Evolutionary conservation across 2,888 invertebrate species (phyloP), one percentile per base, ranked within the genome.

Genomic region (Scaeva pyrastri): DNA sequence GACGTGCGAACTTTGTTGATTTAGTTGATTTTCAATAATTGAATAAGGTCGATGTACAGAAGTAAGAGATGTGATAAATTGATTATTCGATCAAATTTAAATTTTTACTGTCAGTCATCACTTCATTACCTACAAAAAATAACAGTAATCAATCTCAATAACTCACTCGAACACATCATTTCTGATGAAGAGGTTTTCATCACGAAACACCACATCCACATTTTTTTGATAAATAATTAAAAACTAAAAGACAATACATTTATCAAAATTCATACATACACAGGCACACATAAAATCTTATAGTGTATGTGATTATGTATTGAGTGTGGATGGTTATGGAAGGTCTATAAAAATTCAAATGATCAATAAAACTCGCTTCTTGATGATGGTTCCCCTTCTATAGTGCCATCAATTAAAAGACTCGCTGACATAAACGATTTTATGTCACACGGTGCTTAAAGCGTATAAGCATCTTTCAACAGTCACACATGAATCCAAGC

Each of bases 391-490:
- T 52, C 23, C 21, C 21, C 21, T 31, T 31, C 5, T 2, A 21
- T 23, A 36, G 56, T 21, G 50, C 58, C 70, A 84, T 79, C 84
- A 84, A 79, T 79, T 79, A 84, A 79, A 83, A 71, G 83, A 62
- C 56, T 74, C 78, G 62, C 55, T 84, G 83, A 84, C 74, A 84
- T 79, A 84, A 84, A 79, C 79, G 84, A 84, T 79, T 84, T 84
- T 71, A 75, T 85, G 85, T 85, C 85, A 77, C 85, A 85, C 85
- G 85, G 72, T 80, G 76, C 81, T 85, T 80, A 85, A 68, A 50
- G 70, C 81, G 76, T 80, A 70, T 60, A 60, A 56, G 62, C 72
- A n/a, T 43, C 66, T 48, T 19, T 36, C 31, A 14, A 36, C 19
- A 39, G 19, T 21, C 41, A n/a, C 60, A 60, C 31, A 11, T 31